Base-by-base conservation (phyloP, 2,797 vertebrate species). In the Pygocentrus nattereri region DNA sequence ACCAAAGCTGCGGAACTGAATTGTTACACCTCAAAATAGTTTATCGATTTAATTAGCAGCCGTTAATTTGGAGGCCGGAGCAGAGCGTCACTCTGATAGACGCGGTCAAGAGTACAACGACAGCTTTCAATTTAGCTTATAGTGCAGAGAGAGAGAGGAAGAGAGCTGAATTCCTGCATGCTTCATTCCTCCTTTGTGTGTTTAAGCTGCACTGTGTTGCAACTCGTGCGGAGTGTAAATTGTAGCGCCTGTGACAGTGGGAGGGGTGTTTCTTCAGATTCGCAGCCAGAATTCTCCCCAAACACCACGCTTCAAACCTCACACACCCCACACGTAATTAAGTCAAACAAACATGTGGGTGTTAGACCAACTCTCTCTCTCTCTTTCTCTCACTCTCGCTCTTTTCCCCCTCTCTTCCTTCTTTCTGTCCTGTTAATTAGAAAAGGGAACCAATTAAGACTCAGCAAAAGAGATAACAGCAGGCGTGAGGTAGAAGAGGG, bases 1-100 rank as follows among this genome's bases (percentile, higher is more conserved):
- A 92, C 90, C 89, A 91, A 92, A 92, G 93, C 85, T 89, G 89
- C 90, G 90, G 93, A 94, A 95, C 94, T 94, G 91, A 94, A 95
- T 94, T 93, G 89, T 93, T 94, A 92, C 92, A 92, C 91, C 87
- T 92, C 91, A 94, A 95, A 94, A 96, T 95, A 95, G 92, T 93
- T 94, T 95, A 96, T 96, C 95, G 95, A 96, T 96, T 96, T 94
- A 95, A 96, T 96, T 95, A 96, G 93, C 91, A 91, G 91, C 91
- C 93, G 93, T 95, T 95, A 94, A 95, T 95, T 93, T 93, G 93
- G 90, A 91, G 92, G 91, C 92, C 91, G 90, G 91, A 92, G 94
- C 90, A 87, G 92, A 93, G 92, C 92, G 90, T 90, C 49, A 59
- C 90, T 91, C 80, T 92, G 92, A 94, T 88, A 91, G 88, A 90